Evolutionary conservation across 2,888 invertebrate genomes (phyloP), one percentile per base, ranked within the genome.

Genomic region (Pyrrhosoma nymphula): DNA sequence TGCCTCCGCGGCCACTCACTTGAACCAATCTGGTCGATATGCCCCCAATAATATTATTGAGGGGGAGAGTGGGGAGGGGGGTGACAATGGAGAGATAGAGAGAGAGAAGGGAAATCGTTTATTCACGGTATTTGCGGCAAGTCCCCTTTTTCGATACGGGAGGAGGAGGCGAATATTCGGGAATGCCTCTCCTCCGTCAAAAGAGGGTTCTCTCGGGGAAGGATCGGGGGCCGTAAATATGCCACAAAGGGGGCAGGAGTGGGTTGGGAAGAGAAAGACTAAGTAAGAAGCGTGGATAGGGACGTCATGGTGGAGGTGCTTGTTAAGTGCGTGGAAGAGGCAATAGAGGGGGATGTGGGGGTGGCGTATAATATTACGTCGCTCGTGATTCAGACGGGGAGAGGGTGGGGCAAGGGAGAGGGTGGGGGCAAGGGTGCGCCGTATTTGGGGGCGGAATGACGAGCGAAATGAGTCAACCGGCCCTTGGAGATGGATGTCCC

Each of bases 1-100:
- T 16, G 82, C 30, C 16, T 14, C 35, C 35, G 14, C 35, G 35
- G 35, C 35, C 82, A 82, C 14, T 26, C 82, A 82, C 30, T 82
- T 35, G 82, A 82, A 35, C 82, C 82, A 82, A 82, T 82, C 82
- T 35, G n/a, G 82, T 82, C 82, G 82, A 82, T 82, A 82, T 82
- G n/a, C n/a, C 35, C n/a, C 82, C 82, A 82, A 82, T 35, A 82
- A 82, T 82, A 82, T 82, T 35, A 18, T 35, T n/a, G 30, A n/a
- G 82, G 82, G 82, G n/a, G 26, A 35, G 26, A 35, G 23, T 26
- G 6, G 69, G 69, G 47, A 47, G 47, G 47, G 47, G 8, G 47
- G n/a, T n/a, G n/a, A n/a, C n/a, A n/a, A n/a, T n/a, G n/a, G n/a
- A n/a, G n/a, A n/a, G n/a, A 56, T 56, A 20, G 60, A 60, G 60